Conservation (phyloP, 2,888 invertebrate species). For the Drosophila aldrichi region DNA sequence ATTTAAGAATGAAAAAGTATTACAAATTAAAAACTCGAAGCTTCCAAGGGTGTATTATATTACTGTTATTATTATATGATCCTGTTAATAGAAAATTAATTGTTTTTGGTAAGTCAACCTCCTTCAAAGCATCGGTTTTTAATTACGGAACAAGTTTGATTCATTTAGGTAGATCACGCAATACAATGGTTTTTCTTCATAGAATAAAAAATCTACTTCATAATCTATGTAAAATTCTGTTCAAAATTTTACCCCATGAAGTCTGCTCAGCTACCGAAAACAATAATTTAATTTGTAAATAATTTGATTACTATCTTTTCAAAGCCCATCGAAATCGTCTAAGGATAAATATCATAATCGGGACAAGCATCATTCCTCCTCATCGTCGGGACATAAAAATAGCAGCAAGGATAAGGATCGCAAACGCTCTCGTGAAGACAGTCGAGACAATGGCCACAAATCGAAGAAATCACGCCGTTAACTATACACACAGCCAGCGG, state of each 20-base stretch:
- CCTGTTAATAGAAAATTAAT: not conserved
- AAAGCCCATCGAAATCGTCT: slow-evolving; percentile 81
- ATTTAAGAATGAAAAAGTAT: too few relatives aligned
- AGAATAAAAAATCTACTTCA: slow-evolving; percentile 35
- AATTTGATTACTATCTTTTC: slow-evolving; percentile 19
- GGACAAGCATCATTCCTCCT: slow-evolving; percentile 83
- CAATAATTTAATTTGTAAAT: not conserved
- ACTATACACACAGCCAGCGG: slow-evolving; percentile 23
- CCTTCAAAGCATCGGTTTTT: not conserved
- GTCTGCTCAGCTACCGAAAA: not conserved
- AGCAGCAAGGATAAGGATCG: slow-evolving; percentile 86
- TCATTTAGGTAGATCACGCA: not conserved
- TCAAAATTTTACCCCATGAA: slow-evolving; percentile 25
- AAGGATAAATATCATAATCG: slow-evolving; percentile 84
- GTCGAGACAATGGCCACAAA: slow-evolving; percentile 88
- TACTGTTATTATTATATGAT: not conserved
- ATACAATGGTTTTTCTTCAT: not conserved
- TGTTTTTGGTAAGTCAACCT: not conserved
- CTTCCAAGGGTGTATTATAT: too few relatives aligned
- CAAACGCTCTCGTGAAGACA: slow-evolving; percentile 92
- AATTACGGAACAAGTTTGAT: not conserved
- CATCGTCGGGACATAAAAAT: slow-evolving; percentile 81
- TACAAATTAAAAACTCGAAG: too few relatives aligned
- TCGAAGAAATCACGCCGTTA: slow-evolving; percentile 89
- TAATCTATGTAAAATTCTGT: slow-evolving; percentile 46